These are phyloP conservation scores for Sylvilagus floridanus DNA, from an alignment of 2,797 vertebrate species.

Conservation along the genomic window DNA sequence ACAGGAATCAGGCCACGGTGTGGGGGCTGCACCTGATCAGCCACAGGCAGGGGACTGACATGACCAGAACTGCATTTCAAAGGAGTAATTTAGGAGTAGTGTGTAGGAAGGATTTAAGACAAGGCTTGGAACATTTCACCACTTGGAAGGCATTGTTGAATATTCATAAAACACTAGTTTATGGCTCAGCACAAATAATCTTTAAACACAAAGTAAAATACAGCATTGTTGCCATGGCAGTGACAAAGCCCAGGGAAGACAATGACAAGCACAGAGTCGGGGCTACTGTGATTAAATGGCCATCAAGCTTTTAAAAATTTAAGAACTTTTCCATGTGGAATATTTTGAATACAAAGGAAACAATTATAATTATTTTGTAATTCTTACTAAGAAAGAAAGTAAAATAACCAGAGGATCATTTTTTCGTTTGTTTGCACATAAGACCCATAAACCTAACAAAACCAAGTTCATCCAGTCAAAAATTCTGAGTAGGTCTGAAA, in stretches of 20 bases:
- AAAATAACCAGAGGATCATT: constrained; percentile 23
- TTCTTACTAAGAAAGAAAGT: constrained; percentile 54
- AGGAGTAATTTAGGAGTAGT: constrained; percentile 69
- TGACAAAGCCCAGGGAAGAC: constrained; percentile 61
- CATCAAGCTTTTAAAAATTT: constrained; percentile 74
- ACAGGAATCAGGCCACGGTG: not conserved
- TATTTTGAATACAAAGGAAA: constrained; percentile 75
- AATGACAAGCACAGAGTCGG: constrained; percentile 68
- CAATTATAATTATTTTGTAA: constrained; percentile 69
- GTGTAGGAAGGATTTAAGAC: constrained; percentile 72
- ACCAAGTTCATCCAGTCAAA: constrained; percentile 4
- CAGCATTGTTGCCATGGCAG: constrained; percentile 83
- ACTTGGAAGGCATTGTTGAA: constrained; percentile 62
- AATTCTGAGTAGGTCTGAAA: not conserved
- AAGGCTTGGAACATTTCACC: constrained; percentile 60
- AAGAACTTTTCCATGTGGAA: constrained; percentile 47
- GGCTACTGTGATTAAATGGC: constrained; percentile 76
- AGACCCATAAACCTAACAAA: constrained; percentile 43
- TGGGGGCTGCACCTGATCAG: too few relatives aligned
- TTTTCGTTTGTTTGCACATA: not conserved
- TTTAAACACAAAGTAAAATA: constrained; percentile 76
- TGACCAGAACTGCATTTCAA: not conserved
- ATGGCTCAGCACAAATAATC: constrained; percentile 72
- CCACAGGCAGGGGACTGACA: not conserved
- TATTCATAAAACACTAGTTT: constrained; percentile 71